Evolutionary conservation across 2,888 invertebrate species (phyloP).

Genomic region (Plusia festucae): DNA sequence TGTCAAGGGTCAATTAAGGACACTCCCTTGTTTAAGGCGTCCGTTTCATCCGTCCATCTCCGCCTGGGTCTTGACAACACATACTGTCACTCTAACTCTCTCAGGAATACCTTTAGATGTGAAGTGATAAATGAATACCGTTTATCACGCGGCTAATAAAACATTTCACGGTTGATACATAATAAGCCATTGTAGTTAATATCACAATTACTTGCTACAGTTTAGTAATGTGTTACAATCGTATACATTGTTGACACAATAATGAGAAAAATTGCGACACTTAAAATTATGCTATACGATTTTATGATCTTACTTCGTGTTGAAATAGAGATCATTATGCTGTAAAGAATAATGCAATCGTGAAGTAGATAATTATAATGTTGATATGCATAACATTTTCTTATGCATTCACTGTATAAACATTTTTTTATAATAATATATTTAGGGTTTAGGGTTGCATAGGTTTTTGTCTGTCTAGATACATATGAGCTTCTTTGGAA

Average conservation of each 20-base stretch:
- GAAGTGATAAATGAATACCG: background rate
- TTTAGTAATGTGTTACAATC: constrained; percentile 10
- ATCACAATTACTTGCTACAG: constrained; percentile 12
- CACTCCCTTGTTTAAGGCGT: too few relatives aligned
- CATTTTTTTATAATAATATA: too few relatives aligned
- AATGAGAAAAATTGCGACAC: constrained; percentile 8
- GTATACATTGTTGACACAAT: constrained; percentile 10
- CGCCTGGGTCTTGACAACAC: too few relatives aligned
- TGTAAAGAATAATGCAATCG: background rate
- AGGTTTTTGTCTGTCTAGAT: too few relatives aligned
- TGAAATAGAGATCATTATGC: constrained; percentile 1
- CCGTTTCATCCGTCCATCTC: too few relatives aligned
- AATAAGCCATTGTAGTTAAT: constrained; percentile 12
- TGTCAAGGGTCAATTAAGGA: too few relatives aligned
- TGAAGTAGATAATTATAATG: background rate
- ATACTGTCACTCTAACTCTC: too few relatives aligned
- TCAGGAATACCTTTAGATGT: constrained; percentile 15
- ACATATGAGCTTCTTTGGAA: too few relatives aligned
- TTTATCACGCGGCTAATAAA: constrained; percentile 13
- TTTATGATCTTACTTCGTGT: background rate
- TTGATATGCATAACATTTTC: too few relatives aligned
- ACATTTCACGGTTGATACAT: constrained; percentile 19
- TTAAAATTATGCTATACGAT: constrained; percentile 8
- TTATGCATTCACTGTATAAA: too few relatives aligned
- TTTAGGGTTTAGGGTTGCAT: too few relatives aligned